phyloP scores from a whole-genome alignment of 2,797 vertebrate genomes.

The Anabacerthia variegaticeps region DNA sequence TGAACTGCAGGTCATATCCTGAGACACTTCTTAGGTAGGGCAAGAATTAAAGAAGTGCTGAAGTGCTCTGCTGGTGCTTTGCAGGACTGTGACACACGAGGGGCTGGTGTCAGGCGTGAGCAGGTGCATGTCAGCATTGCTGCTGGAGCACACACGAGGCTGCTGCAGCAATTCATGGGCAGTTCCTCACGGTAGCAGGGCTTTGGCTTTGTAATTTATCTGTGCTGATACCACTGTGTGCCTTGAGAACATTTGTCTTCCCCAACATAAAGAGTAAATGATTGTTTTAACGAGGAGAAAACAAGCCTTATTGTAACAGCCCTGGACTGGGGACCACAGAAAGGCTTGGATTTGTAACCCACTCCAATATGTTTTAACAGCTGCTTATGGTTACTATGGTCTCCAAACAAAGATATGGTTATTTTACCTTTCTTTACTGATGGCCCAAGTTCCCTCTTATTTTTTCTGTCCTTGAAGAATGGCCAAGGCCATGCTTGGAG shows the following conservation, averaged over 20 bases:
- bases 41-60: background rate
- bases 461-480: constrained; percentile 23
- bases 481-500: background rate
- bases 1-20: background rate
- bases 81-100: background rate
- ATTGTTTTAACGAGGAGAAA: constrained; percentile 44
- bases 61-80: background rate
- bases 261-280: constrained; percentile 14
- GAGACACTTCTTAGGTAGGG: background rate
- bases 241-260: constrained; percentile 45
- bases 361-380: constrained; percentile 53
- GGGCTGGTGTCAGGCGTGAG: background rate
- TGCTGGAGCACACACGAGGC: background rate
- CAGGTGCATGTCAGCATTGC: constrained; percentile 19
- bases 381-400: constrained; percentile 35
- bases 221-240: constrained; percentile 35
- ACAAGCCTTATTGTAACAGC: constrained; percentile 11
- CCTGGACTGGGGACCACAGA: background rate
- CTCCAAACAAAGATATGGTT: constrained; percentile 44
- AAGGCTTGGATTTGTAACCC: constrained; percentile 15
- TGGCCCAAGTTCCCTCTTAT: background rate
- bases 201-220: constrained; percentile 47
- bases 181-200: background rate
- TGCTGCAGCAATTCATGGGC: background rate
- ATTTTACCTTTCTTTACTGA: constrained; percentile 52